A percentile compares a stretch with the other conserved stretches of the same genome.
Conservation (phyloP, 1,140 invertebrate genomes). For the Trichomalopsis sarcophagae region DNA sequence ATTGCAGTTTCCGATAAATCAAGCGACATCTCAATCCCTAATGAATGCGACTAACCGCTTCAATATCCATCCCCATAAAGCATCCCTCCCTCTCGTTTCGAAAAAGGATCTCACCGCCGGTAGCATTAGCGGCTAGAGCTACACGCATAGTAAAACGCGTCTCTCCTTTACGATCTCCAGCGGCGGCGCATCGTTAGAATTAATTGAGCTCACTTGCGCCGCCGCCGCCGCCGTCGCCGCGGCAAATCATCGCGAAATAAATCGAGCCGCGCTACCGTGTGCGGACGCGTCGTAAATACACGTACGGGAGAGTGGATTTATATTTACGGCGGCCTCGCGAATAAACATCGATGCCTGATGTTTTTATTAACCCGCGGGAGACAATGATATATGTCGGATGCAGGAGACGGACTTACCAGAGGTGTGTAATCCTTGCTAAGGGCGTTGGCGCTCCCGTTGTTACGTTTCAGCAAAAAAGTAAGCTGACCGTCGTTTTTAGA, state of each 20-base stretch:
- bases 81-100: too few species aligned
- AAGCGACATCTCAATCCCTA: not conserved
- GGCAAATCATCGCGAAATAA: constrained; percentile 31
- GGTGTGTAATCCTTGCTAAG: not conserved
- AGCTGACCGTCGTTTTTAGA: too few species aligned
- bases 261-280: constrained; percentile 22
- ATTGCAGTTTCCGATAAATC: not conserved
- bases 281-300: not conserved
- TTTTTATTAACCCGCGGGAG: constrained; percentile 17
- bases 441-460: not conserved
- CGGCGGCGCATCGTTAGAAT: constrained; percentile 29
- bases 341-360: constrained; percentile 25
- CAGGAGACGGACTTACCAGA: not conserved
- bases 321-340: constrained; percentile 26
- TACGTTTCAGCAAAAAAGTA: not conserved
- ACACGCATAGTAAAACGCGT: not conserved
- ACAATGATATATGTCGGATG: not conserved
- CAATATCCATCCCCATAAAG: constrained; percentile 2
- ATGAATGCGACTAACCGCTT: constrained; percentile 1
- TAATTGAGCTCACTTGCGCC: not conserved
- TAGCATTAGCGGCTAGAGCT: not conserved
- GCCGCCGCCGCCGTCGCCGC: not conserved
- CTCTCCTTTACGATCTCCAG: constrained; percentile 36
- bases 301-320: not conserved
- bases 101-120: not conserved